A percentile compares a stretch with the other conserved stretches of the same genome.
These are phyloP conservation scores for Hiodon tergisus DNA, from an alignment of 2,113 vertebrate genomes.

Conservation along the genomic window DNA sequence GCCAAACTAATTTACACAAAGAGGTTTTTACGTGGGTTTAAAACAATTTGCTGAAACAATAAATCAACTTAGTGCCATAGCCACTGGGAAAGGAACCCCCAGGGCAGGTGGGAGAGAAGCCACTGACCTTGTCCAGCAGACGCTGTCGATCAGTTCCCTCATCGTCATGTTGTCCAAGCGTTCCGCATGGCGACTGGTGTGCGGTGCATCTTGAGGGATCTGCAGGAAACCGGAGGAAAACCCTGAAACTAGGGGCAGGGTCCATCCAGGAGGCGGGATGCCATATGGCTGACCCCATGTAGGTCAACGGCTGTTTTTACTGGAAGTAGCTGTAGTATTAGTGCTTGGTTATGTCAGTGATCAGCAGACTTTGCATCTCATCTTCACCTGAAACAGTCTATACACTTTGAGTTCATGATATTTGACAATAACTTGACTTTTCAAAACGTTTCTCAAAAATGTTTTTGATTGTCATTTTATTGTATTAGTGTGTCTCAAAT, in stretches of 20 bases:
- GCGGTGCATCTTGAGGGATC: slow-evolving; percentile 74
- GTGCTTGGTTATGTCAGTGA: background rate
- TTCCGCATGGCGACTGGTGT: slow-evolving; percentile 72
- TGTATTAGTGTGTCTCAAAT: background rate
- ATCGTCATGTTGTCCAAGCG: slow-evolving; percentile 77
- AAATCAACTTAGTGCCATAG: background rate
- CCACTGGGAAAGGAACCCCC: background rate
- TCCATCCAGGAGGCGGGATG: too few species aligned
- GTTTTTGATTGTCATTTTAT: too few species aligned
- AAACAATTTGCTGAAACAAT: background rate
- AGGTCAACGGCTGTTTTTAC: too few species aligned
- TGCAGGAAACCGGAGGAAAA: slow-evolving; percentile 32
- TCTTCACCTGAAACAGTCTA: too few species aligned
- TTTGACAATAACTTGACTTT: too few species aligned
- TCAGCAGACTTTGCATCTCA: too few species aligned
- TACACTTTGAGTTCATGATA: too few species aligned
- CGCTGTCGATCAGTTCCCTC: slow-evolving; percentile 70
- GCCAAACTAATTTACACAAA: too few species aligned
- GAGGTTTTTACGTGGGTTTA: background rate
- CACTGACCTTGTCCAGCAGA: slow-evolving; percentile 72
- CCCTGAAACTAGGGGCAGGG: background rate
- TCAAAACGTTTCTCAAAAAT: too few species aligned
- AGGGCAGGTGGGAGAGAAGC: background rate
- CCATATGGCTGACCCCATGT: too few species aligned
- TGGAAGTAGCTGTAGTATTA: background rate